These are phyloP conservation scores for Drosophila biarmipes DNA, from an alignment of 1,140 invertebrate genomes.

Conservation along the genomic window DNA sequence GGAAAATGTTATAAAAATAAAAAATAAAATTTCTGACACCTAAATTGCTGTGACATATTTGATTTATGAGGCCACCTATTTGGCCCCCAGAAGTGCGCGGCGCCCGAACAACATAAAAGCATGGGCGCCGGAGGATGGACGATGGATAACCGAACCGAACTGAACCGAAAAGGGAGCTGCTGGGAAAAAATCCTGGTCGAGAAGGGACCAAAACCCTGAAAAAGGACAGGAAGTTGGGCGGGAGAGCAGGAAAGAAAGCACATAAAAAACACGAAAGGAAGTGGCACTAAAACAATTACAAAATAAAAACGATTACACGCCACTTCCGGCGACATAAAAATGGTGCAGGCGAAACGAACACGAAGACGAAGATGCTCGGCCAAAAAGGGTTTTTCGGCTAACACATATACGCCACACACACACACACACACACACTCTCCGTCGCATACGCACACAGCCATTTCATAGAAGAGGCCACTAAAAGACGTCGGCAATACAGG, in stretches of 20 bases:
- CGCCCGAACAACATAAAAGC: slow-evolving; percentile 50
- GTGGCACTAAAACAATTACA: slow-evolving; percentile 83
- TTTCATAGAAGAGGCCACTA: slow-evolving; percentile 81
- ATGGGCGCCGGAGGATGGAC: slow-evolving; percentile 30
- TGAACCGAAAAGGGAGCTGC: slow-evolving; percentile 43
- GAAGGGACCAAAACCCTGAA: slow-evolving; percentile 42
- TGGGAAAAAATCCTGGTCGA: slow-evolving; percentile 39
- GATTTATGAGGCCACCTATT: slow-evolving; percentile 83
- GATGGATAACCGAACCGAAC: slow-evolving; percentile 31
- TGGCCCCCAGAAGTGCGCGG: slow-evolving; percentile 73
- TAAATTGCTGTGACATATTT: slow-evolving; percentile 83
- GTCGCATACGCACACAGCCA: slow-evolving; percentile 34
- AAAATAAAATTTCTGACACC: slow-evolving; percentile 81
- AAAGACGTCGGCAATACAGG: slow-evolving; percentile 77
- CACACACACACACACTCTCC: slow-evolving; percentile 4
- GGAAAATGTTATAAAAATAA: slow-evolving; percentile 77
- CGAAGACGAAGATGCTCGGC: slow-evolving; percentile 27
- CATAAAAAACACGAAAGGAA: slow-evolving; percentile 82
- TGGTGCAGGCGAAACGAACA: slow-evolving; percentile 52
- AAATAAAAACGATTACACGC: slow-evolving; percentile 83
- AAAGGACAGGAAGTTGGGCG: slow-evolving; percentile 25
- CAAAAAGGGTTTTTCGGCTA: slow-evolving; percentile 63
- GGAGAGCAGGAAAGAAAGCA: slow-evolving; percentile 49
- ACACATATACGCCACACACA: slow-evolving; percentile 28
- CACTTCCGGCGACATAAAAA: slow-evolving; percentile 82